phyloP scores from a whole-genome alignment of 1,140 invertebrate genomes.

The Cryptotermes secundus region DNA sequence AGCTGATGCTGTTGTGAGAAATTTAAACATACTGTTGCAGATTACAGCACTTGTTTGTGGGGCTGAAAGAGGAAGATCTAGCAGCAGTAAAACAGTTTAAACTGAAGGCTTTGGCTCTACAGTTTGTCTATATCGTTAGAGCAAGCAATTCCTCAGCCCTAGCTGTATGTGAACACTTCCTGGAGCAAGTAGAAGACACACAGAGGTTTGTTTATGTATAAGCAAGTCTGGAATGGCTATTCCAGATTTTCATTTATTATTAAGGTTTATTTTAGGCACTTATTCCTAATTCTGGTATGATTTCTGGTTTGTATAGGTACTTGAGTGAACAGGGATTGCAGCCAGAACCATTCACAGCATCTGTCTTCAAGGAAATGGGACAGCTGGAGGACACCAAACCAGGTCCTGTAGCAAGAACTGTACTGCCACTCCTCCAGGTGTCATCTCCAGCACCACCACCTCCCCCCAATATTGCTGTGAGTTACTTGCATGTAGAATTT shows the following conservation, averaged over 20 bases:
- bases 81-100: conserved; percentile 80
- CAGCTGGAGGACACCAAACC: conserved; percentile 81
- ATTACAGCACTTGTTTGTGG: conserved; percentile 81
- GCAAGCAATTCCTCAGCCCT: conserved; percentile 61
- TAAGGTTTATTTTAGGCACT: conserved; percentile 44
- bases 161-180: conserved; percentile 62
- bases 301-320: conserved; percentile 42
- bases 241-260: conserved; percentile 33
- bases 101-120: conserved; percentile 78
- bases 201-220: conserved; percentile 50
- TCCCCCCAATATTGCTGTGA: conserved; percentile 52
- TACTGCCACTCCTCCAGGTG: conserved; percentile 75
- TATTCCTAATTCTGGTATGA: too few species aligned
- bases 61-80: conserved; percentile 70
- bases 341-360: conserved; percentile 75
- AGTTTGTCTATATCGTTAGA: conserved; percentile 73
- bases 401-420: conserved; percentile 72
- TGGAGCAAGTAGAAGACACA: conserved; percentile 60
- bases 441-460: conserved; percentile 61
- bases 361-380: conserved; percentile 75
- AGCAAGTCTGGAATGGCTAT: background rate
- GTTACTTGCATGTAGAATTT: background rate
- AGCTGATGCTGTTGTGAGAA: too few species aligned
- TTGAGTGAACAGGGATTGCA: conserved; percentile 53
- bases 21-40: conserved; percentile 44